A percentile compares a stretch with the other conserved stretches of the same genome.
Evolutionary conservation across 2,113 vertebrate species (phyloP).

Genomic region (Passer domesticus): DNA sequence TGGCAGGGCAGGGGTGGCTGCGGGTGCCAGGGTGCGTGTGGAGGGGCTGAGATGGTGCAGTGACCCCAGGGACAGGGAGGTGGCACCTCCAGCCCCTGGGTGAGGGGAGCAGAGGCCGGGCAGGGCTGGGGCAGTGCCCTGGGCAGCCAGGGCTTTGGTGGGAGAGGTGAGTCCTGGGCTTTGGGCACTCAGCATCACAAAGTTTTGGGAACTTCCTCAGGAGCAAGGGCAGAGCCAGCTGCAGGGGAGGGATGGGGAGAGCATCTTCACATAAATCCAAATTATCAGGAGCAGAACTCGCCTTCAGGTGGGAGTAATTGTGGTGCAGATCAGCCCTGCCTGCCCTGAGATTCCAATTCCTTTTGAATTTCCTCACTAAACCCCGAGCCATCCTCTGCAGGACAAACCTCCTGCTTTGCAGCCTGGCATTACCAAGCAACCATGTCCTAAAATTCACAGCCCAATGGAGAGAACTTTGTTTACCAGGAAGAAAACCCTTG

Average conservation of each 20-base stretch:
- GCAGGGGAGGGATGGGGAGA: neutral
- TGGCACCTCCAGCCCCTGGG: neutral
- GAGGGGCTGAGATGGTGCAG: neutral
- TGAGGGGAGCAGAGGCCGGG: neutral
- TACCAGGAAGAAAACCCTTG: constrained; percentile 80
- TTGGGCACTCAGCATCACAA: accelerated
- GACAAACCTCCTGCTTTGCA: neutral
- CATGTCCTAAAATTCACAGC: constrained; percentile 67
- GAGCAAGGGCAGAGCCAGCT: neutral
- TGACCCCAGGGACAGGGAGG: neutral
- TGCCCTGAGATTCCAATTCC: neutral
- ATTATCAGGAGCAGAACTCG: accelerated
- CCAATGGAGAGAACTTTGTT: constrained; percentile 71
- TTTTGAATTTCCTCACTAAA: neutral
- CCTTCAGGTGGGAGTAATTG: accelerated
- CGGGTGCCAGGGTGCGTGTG: neutral
- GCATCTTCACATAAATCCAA: accelerated
- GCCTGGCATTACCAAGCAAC: constrained; percentile 73
- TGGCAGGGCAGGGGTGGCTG: neutral
- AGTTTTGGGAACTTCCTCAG: neutral
- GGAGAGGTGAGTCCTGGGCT: accelerated
- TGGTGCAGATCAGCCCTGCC: neutral
- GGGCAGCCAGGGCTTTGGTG: accelerated
- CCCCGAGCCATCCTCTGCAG: neutral
- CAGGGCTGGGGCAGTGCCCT: too few species aligned